phyloP scores from a whole-genome alignment of 2,888 invertebrate species.

The Megaustenia siamemsis region DNA sequence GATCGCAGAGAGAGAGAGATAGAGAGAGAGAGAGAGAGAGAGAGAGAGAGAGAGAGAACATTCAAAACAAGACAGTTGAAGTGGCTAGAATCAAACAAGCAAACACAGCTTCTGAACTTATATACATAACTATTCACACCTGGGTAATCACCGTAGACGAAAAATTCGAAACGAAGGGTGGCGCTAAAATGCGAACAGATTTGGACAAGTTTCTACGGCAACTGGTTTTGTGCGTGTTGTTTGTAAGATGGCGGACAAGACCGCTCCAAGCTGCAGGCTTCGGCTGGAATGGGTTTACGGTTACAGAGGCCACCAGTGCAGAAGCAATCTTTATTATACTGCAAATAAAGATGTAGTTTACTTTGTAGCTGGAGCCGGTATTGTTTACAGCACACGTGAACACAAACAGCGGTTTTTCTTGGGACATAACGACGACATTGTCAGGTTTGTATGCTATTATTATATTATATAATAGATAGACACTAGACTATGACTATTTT shows the following conservation, averaged over 20 bases:
- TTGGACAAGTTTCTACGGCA: constrained; percentile 58
- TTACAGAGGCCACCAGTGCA: constrained; percentile 80
- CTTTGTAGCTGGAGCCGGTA: constrained; percentile 81
- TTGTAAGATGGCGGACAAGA: constrained; percentile 70
- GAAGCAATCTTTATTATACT: constrained; percentile 80
- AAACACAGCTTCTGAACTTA: neutral
- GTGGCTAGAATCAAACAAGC: neutral
- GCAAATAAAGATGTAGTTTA: constrained; percentile 79
- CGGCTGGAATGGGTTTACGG: constrained; percentile 81
- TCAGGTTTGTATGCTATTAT: constrained; percentile 78
- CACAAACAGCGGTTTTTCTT: constrained; percentile 80
- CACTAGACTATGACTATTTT: no score
- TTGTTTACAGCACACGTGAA: constrained; percentile 79
- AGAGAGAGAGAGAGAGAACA: neutral
- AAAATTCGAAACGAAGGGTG: neutral
- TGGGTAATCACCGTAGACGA: neutral
- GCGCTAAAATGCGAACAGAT: constrained; percentile 53
- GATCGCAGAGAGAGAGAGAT: neutral
- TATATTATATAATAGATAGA: no score
- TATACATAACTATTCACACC: neutral
- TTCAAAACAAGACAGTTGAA: no score
- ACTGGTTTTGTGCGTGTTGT: constrained; percentile 34
- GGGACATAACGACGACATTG: constrained; percentile 81
- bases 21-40: neutral
- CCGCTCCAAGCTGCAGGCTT: constrained; percentile 77